Base-by-base conservation (phyloP, 2,113 vertebrate species). In the Paramisgurnus dabryanus region DNA sequence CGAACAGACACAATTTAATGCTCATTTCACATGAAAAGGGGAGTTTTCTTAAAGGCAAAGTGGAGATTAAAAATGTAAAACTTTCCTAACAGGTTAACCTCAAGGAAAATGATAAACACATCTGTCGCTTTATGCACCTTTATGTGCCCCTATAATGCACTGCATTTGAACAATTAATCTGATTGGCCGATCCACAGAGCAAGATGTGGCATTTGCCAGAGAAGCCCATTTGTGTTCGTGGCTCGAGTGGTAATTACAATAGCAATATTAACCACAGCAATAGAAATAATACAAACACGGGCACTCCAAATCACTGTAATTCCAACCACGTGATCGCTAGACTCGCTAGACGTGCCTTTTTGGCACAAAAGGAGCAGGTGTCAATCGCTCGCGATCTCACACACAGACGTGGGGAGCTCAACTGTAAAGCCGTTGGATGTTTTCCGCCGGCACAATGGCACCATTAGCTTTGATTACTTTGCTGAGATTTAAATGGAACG, bases 351-450 rank as follows among this genome's bases (percentile, higher is more conserved):
- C 27, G 27, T 34, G 27, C 27, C 87, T 90, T 87, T 88, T 91
- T 90, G 85, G 90, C 85, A 92, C 92, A 95, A 95, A 77, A 94
- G 92, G 92, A 95, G 94, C 95, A 97, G 95, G 95, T 95, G 94
- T 94, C 93, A 93, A 93, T 90, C 89, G 88, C 89, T 88, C 43
- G 40, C 50, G 87, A 17, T 2, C 81, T 67, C 70, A 50, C 68
- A 57, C 63, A 78, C 17, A 82, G 73, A 77, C 80, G 81, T 80
- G 78, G 79, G 81, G 63, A 76, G 72, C 74, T 75, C 83, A 89
- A 7, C 81, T 55, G 86, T 57, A 83, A 89, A 87, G 90, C 90
- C 80, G 84, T 92, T 92, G 81, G 43, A 89, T 76, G 82, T 88
- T 86, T 89, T 76, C 88, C 67, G 17, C 85, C 85, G 73, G 18